Evolutionary conservation across 2,113 vertebrate species (phyloP).

Genomic region (Rafetus swinhoei): DNA sequence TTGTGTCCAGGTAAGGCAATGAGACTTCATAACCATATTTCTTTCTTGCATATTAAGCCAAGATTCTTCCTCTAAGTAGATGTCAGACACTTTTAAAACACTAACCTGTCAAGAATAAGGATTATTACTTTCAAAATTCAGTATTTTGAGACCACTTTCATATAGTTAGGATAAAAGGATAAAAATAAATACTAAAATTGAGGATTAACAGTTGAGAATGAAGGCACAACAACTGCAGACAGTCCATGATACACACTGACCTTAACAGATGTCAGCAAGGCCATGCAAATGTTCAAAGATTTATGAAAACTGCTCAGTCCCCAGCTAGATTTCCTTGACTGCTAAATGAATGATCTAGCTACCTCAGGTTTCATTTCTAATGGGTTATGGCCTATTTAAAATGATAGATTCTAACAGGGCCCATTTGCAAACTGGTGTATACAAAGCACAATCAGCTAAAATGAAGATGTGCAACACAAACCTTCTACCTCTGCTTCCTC

Average conservation of each 20-base stretch:
- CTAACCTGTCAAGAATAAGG: conserved; percentile 63
- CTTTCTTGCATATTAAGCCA: conserved; percentile 72
- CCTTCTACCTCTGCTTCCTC: not conserved
- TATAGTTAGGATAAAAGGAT: not conserved
- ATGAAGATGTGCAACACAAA: not conserved
- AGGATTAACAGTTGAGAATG: not conserved
- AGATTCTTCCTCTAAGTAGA: conserved; percentile 77
- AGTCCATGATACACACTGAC: not conserved
- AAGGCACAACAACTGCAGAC: not conserved
- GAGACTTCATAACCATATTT: conserved; percentile 68
- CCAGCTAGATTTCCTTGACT: conserved; percentile 17
- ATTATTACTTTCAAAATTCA: not conserved
- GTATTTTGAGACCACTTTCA: not conserved
- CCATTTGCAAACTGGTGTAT: not conserved
- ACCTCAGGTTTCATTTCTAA: conserved; percentile 3
- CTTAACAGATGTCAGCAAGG: conserved; percentile 24
- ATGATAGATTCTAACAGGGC: not conserved
- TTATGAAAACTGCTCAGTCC: not conserved
- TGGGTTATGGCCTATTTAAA: not conserved
- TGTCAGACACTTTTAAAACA: conserved; percentile 68
- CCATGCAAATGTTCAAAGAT: conserved; percentile 17
- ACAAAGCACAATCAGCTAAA: conserved; percentile 5
- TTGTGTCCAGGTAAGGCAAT: conserved; percentile 56
- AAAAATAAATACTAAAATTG: not conserved
- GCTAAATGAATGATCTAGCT: conserved; percentile 52